Conservation (phyloP, 2,888 invertebrate genomes). For the Drosophila tripunctata region DNA sequence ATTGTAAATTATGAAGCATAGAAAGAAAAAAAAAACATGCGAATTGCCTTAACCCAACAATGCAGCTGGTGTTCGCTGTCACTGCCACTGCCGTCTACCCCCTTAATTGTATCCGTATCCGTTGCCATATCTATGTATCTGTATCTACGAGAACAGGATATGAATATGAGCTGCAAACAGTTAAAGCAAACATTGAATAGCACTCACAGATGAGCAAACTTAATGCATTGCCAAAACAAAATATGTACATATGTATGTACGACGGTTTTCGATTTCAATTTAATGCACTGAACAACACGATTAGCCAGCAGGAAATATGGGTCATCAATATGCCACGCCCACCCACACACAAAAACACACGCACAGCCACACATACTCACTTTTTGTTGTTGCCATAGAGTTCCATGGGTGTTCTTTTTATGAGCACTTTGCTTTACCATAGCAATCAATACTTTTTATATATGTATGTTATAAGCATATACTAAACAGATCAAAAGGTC, state of each 20-base stretch:
- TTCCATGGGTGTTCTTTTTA: conserved; percentile 30
- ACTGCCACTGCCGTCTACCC: conserved; percentile 2
- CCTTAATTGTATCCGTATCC: conserved; percentile 7
- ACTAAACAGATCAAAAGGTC: conserved; percentile 7
- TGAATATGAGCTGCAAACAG: conserved; percentile 52
- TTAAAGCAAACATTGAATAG: conserved; percentile 41
- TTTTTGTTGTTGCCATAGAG: conserved; percentile 17
- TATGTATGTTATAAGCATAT: background rate
- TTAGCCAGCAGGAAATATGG: conserved; percentile 56
- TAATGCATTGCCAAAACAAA: conserved; percentile 63
- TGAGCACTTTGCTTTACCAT: conserved; percentile 34
- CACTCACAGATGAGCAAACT: conserved; percentile 29
- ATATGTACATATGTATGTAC: too few relatives aligned
- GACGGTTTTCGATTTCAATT: conserved; percentile 64
- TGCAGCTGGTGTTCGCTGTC: conserved; percentile 55
- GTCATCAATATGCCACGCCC: conserved; percentile 34
- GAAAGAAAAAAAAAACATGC: conserved; percentile 49
- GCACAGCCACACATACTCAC: conserved; percentile 10
- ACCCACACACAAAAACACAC: background rate
- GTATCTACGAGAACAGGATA: conserved; percentile 21
- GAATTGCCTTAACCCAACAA: conserved; percentile 61
- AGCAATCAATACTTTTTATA: conserved; percentile 14
- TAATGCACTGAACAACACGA: conserved; percentile 41
- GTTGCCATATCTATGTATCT: conserved; percentile 7
- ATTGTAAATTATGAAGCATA: conserved; percentile 29